A percentile compares a stretch with the other conserved stretches of the same genome.
phyloP scores from a whole-genome alignment of 2,113 vertebrate species.

The Thermophis baileyi region DNA sequence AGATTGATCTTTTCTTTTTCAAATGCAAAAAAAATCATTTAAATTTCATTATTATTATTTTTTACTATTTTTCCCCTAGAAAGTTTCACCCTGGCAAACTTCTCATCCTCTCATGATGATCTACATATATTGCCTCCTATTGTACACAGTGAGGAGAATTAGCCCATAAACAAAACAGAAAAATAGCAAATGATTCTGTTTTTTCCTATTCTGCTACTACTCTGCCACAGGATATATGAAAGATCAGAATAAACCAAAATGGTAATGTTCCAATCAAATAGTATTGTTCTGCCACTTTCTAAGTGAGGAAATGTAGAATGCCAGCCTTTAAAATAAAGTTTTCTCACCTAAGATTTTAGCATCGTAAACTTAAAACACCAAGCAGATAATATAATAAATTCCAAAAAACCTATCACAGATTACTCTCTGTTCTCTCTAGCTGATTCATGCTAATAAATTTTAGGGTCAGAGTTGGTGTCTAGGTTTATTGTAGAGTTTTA shows the following conservation, averaged over 20 bases:
- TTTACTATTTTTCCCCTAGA: not conserved
- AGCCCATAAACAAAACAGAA: not conserved
- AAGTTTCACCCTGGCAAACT: not conserved
- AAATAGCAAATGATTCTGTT: not conserved
- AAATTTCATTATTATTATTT: not conserved
- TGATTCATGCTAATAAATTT: not conserved
- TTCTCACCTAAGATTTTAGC: not conserved
- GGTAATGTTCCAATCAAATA: not conserved
- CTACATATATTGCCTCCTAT: not conserved
- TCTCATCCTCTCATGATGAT: not conserved
- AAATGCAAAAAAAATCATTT: not conserved
- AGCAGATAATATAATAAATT: not conserved
- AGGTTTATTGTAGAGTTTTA: not conserved
- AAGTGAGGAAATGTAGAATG: not conserved
- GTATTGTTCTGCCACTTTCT: not conserved
- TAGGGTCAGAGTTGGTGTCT: not conserved
- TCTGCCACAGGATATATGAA: not conserved
- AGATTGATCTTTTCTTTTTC: not conserved
- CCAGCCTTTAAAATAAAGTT: not conserved
- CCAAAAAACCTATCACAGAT: not conserved
- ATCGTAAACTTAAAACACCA: not conserved
- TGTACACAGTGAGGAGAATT: not conserved
- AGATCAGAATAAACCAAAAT: not conserved
- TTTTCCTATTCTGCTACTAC: not conserved
- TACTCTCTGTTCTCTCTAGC: not conserved